Evolutionary conservation across 2,797 vertebrate species (phyloP).

Genomic region (Onychomys arenicola): DNA sequence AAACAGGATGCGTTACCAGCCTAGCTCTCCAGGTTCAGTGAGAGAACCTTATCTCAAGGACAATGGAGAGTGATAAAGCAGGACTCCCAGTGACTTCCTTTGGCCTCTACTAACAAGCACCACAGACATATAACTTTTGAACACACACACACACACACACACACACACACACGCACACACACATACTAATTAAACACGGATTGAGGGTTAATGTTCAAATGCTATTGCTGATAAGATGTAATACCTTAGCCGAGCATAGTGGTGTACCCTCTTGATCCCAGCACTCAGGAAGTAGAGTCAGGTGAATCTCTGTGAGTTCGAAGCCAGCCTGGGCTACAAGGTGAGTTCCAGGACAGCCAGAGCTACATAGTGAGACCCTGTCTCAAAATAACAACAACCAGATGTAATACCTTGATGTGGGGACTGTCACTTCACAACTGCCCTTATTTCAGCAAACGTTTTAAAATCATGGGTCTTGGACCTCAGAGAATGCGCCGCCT

Average conservation of each 20-base stretch:
- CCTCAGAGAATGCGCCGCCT: background rate
- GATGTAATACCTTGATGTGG: background rate
- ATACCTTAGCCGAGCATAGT: background rate
- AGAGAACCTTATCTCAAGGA: background rate
- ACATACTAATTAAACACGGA: background rate
- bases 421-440: background rate
- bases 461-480: constrained; percentile 14
- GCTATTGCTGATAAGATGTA: background rate
- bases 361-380: background rate
- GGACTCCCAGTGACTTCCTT: background rate
- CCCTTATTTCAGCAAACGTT: background rate
- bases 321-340: too few relatives aligned
- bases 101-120: background rate
- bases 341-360: background rate
- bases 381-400: background rate
- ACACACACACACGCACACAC: background rate
- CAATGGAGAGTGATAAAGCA: background rate
- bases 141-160: background rate
- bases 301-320: background rate
- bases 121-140: background rate
- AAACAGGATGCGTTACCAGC: background rate
- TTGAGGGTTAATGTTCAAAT: background rate
- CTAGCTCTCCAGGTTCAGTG: background rate
- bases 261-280: background rate
- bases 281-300: background rate